Conservation (phyloP, 35 echinoderm and acorn worm genomes). For the Ophioderma brevispina region DNA sequence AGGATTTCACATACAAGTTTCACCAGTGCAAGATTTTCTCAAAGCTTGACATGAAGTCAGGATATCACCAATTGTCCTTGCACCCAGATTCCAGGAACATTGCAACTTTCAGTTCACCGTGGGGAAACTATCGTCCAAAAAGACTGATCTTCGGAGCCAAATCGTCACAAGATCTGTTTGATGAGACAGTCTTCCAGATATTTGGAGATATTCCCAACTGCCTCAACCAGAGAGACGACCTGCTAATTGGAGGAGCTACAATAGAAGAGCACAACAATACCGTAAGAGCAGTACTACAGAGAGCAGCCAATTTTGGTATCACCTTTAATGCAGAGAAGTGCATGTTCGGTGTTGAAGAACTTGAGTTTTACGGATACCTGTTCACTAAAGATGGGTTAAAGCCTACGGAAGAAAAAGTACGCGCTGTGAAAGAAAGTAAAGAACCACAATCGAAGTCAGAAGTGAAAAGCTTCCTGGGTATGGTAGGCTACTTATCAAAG, state of each 20-base stretch:
- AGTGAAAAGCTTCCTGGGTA: conserved; percentile 62
- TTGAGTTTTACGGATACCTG: conserved; percentile 70
- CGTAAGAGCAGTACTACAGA: conserved; percentile 31
- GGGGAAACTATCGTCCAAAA: conserved; percentile 30
- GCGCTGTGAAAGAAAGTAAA: conserved; percentile 43
- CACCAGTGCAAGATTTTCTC: conserved; percentile 58
- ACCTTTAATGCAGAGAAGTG: conserved; percentile 66
- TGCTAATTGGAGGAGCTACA: conserved; percentile 44
- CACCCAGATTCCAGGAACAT: conserved; percentile 50
- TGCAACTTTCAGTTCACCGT: conserved; percentile 46
- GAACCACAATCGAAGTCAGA: conserved; percentile 37
- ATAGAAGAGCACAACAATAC: conserved; percentile 70
- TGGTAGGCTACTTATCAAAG: conserved; percentile 66
- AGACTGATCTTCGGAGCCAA: conserved; percentile 36
- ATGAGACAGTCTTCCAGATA: conserved; percentile 52
- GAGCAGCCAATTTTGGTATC: conserved; percentile 51
- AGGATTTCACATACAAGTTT: conserved; percentile 77
- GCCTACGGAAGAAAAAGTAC: conserved; percentile 53
- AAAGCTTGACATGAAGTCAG: conserved; percentile 65
- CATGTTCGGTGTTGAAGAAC: conserved; percentile 36
- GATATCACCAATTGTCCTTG: conserved; percentile 61
- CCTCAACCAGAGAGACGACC: conserved; percentile 65
- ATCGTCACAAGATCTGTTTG: conserved; percentile 60
- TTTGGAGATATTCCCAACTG: conserved; percentile 65
- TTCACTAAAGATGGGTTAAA: conserved; percentile 78